phyloP scores from a whole-genome alignment of 2,797 vertebrate species.

The Arnoldichthys spilopterus region DNA sequence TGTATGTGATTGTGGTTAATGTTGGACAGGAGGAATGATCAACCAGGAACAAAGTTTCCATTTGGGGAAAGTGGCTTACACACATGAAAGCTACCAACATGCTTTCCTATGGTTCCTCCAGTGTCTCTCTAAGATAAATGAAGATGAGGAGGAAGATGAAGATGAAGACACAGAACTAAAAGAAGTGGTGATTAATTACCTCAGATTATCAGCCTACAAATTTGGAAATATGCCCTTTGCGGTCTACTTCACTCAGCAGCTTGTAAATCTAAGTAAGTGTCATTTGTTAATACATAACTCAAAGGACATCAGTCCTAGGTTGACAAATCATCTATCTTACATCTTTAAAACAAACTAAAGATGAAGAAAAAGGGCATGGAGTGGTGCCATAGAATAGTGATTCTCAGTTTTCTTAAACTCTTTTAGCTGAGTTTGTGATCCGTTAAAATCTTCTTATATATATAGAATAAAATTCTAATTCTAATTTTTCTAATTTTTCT shows the following conservation, averaged over 20 bases:
- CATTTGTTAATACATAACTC: background rate
- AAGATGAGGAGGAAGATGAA: no score
- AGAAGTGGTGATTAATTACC: rapidly evolving
- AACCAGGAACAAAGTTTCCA: background rate
- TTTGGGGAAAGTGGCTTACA: background rate
- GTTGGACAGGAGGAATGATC: background rate
- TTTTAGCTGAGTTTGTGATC: no score
- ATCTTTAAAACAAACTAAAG: no score
- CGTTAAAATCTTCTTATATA: no score
- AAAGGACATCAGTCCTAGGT: no score
- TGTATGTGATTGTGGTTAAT: background rate
- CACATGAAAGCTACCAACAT: background rate
- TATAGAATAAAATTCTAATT: no score
- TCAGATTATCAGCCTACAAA: background rate
- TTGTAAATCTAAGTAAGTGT: slow-evolving; percentile 21
- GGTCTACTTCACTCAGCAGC: background rate
- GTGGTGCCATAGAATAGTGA: no score
- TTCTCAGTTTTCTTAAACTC: no score
- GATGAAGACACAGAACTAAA: background rate
- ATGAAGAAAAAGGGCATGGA: no score
- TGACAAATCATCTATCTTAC: no score
- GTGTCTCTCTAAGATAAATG: background rate
- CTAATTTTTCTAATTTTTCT: no score
- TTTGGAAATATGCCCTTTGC: slow-evolving; percentile 16
- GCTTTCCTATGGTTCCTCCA: slow-evolving; percentile 40